Conservation (phyloP, 2,113 vertebrate species). For the Ictalurus punctatus region DNA sequence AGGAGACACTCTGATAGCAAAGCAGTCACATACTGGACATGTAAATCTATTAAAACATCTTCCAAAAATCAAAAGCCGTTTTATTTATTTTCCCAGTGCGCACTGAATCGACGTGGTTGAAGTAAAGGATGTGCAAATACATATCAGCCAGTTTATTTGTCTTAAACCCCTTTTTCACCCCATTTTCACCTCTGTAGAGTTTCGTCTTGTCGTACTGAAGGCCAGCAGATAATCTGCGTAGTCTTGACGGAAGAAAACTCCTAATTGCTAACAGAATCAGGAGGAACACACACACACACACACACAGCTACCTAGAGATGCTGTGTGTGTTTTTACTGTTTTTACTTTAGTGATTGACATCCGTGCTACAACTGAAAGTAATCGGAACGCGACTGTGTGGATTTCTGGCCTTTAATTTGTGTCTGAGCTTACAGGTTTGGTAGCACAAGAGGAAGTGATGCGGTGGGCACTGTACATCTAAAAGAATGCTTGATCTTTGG, state of each 20-base stretch:
- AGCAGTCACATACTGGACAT: not conserved
- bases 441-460: conserved; percentile 16
- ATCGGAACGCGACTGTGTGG: not conserved
- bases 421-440: conserved; percentile 13
- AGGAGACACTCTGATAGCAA: not conserved
- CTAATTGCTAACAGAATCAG: not conserved
- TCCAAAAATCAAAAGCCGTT: not conserved
- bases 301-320: not conserved
- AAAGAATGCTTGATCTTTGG: conserved; percentile 71
- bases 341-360: not conserved
- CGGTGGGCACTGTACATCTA: conserved; percentile 59
- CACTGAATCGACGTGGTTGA: not conserved
- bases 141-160: not conserved
- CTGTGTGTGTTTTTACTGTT: not conserved
- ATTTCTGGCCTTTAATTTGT: not conserved
- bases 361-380: not conserved
- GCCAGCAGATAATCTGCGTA: conserved; percentile 9
- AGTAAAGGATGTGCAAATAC: not conserved
- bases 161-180: not conserved
- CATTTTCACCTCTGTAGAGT: not conserved
- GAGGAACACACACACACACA: not conserved
- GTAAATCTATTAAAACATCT: not conserved
- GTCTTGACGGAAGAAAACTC: not conserved
- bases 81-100: not conserved
- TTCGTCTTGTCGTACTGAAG: not conserved